phyloP scores from a whole-genome alignment of 2,113 vertebrate species.

The Hydrochoerus hydrochaeris region DNA sequence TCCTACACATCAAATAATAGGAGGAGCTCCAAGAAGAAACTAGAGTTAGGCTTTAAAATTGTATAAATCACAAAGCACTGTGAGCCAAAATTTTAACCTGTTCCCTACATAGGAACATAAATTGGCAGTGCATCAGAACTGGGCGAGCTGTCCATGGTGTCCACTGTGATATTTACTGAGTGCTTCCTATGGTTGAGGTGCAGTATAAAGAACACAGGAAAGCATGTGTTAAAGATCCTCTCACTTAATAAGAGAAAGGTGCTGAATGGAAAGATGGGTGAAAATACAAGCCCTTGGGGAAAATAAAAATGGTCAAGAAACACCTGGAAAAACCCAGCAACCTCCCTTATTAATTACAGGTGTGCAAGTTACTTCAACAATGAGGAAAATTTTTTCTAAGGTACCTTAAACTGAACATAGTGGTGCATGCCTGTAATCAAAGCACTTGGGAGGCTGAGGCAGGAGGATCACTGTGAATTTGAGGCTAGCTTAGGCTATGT shows the following conservation, averaged over 20 bases:
- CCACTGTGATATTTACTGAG: neutral
- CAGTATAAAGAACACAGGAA: neutral
- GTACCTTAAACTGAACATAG: neutral
- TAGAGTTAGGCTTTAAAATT: constrained; percentile 20
- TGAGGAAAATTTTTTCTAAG: neutral
- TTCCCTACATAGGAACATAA: neutral
- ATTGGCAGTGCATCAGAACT: neutral
- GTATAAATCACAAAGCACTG: neutral
- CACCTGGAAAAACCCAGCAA: neutral
- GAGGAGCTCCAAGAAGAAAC: neutral
- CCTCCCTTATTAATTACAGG: neutral
- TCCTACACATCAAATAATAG: neutral
- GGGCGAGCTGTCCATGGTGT: neutral
- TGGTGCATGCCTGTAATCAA: neutral
- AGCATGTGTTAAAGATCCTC: neutral
- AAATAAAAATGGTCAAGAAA: neutral
- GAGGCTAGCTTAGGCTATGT: neutral
- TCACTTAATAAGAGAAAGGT: neutral
- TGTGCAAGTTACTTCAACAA: neutral
- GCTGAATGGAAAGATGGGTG: neutral
- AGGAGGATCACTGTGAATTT: neutral
- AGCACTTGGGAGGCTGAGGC: neutral
- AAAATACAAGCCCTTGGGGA: neutral
- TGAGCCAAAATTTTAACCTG: neutral
- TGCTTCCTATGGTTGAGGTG: neutral